Base-by-base conservation (phyloP, 2,888 invertebrate genomes). In the Aphodius sticticus region DNA sequence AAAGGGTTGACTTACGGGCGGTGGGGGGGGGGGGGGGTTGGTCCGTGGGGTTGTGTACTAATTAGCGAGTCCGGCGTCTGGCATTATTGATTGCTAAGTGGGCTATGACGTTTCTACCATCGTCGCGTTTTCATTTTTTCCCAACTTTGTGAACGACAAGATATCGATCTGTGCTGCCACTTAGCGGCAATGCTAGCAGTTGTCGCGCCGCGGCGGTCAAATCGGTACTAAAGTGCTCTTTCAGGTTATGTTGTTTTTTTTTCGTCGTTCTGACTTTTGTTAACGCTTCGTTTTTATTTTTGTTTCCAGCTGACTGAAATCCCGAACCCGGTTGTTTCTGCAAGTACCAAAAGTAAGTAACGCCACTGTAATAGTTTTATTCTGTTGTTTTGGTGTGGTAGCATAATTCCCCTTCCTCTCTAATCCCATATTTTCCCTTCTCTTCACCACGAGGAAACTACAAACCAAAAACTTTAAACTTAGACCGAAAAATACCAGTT, bases 101-200 rank as follows among this genome's bases (percentile, higher is more conserved):
- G 53, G 53, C 53, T 53, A 53, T 53, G 53, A 53, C 53, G 53
- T 53, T 12, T 53, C 53, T 53, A 9, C 53, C 53, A 53, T 12
- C 7, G 53, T 5, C 53, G 53, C 9, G 53, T 53, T 53, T 53
- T 53, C 53, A 53, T 53, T 53, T 53, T 53, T 53, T 12, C 53
- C 53, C 53, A 53, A 53, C 53, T 53, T 53, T 53, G 53, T 53
- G 12, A 53, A 53, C 53, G 53, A 53, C 53, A 53, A 53, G 53
- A 53, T 53, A 53, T 53, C 53, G 53, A 53, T 53, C 53, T 53
- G 53, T 53, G 53, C 53, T 53, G 53, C 53, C 53, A 53, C 53
- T 53, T 53, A 53, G 53, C 53, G 53, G 53, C 53, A 5, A 9
- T 1, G 53, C 53, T 53, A 9, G 53, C 53, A 53, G 53, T 53